phyloP scores from a whole-genome alignment of 2,797 vertebrate species.

The Sebastes oblongus region DNA sequence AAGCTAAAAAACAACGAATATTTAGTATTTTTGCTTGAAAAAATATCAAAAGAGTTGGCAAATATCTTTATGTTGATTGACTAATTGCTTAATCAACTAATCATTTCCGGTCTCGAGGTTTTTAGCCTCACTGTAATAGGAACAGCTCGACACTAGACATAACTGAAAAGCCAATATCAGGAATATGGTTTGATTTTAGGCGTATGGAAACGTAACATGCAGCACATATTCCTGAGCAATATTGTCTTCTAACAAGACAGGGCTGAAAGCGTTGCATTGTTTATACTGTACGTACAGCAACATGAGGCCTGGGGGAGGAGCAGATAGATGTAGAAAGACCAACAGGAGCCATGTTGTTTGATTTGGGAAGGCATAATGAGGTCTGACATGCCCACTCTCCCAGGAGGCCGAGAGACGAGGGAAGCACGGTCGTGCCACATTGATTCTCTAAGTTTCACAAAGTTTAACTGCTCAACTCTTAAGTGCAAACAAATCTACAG shows the following conservation, averaged over 20 bases:
- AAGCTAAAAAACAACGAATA: not conserved
- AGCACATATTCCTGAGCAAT: not conserved
- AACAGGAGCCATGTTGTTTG: slow-evolving; percentile 56
- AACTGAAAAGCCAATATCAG: not conserved
- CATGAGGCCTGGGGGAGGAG: slow-evolving; percentile 5
- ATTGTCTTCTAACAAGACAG: not conserved
- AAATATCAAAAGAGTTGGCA: not conserved
- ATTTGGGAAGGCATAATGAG: slow-evolving; percentile 60
- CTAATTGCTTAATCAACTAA: not conserved
- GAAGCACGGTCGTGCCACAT: slow-evolving; percentile 28
- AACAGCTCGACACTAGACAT: not conserved
- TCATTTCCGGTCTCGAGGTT: not conserved
- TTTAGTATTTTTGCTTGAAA: not conserved
- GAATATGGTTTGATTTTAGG: not conserved
- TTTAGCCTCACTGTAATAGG: not conserved
- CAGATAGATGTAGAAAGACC: slow-evolving; percentile 31
- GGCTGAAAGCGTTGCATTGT: not conserved
- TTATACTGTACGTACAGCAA: not conserved
- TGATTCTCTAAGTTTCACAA: slow-evolving; percentile 43
- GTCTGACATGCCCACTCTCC: slow-evolving; percentile 49
- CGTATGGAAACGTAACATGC: not conserved
- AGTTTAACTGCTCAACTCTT: slow-evolving; percentile 40
- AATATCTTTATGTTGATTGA: not conserved
- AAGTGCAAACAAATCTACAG: slow-evolving; percentile 48
- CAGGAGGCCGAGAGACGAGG: slow-evolving; percentile 27